Conservation (phyloP, 2,113 vertebrate species). For the Hippocampus abdominalis region DNA sequence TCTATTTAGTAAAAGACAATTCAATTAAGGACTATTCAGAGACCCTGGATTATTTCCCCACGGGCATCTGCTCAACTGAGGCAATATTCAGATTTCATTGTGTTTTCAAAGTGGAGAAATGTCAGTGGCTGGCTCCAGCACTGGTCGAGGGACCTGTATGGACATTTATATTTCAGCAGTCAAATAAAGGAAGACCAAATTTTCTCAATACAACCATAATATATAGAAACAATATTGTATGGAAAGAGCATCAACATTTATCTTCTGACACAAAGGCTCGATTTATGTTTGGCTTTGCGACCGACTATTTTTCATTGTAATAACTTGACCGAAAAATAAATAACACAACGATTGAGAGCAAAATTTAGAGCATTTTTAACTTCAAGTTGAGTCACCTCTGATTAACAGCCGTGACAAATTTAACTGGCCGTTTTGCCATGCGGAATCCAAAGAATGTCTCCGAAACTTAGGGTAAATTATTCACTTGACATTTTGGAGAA, state of each 20-base stretch:
- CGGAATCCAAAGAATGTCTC: slow-evolving; percentile 4
- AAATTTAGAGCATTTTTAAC: neutral
- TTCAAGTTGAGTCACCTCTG: neutral
- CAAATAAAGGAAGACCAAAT: slow-evolving; percentile 72
- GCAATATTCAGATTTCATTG: slow-evolving; percentile 83
- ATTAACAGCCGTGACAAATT: slow-evolving; percentile 10
- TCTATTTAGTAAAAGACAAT: slow-evolving; percentile 89
- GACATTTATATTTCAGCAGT: slow-evolving; percentile 68
- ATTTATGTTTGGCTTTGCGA: slow-evolving; percentile 15
- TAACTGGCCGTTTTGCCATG: slow-evolving; percentile 1
- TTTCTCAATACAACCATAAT: slow-evolving; percentile 61
- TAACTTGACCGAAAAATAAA: neutral
- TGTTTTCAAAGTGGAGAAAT: slow-evolving; percentile 76
- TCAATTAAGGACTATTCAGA: slow-evolving; percentile 87
- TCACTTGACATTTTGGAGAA: slow-evolving; percentile 31
- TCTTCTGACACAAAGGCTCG: slow-evolving; percentile 39
- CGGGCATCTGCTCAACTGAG: slow-evolving; percentile 63
- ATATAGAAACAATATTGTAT: slow-evolving; percentile 65
- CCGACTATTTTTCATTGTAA: neutral
- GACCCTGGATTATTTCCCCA: slow-evolving; percentile 76
- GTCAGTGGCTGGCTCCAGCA: slow-evolving; percentile 65
- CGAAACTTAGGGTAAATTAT: slow-evolving; percentile 8
- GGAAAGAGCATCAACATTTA: slow-evolving; percentile 48
- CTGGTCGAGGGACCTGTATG: slow-evolving; percentile 55
- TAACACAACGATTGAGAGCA: neutral